Evolutionary conservation across 2,888 invertebrate genomes (phyloP).

Genomic region (Gryllus longicercus): DNA sequence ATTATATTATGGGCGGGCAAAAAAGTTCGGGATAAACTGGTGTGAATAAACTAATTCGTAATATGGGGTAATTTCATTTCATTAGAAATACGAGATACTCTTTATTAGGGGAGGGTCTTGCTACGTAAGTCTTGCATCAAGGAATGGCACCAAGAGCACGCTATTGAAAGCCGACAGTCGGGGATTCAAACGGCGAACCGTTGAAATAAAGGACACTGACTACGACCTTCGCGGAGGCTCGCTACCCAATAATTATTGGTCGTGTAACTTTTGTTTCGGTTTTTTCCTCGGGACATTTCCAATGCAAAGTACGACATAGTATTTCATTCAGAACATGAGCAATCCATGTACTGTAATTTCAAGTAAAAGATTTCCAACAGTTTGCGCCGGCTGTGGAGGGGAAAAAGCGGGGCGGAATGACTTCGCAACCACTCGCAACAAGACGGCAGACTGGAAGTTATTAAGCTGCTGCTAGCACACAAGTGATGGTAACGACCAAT

Average conservation of each 20-base stretch:
- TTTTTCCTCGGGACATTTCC: neutral
- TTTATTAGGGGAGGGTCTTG: too few relatives aligned
- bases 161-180: too few relatives aligned
- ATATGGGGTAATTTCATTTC: too few relatives aligned
- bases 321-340: slow-evolving; percentile 17
- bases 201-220: neutral
- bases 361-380: neutral
- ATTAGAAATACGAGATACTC: too few relatives aligned
- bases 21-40: too few relatives aligned
- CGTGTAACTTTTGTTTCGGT: neutral
- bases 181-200: neutral
- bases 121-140: too few relatives aligned
- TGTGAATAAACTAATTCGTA: too few relatives aligned
- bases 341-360: neutral
- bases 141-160: too few relatives aligned
- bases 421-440: neutral
- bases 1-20: too few relatives aligned
- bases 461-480: neutral
- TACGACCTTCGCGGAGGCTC: neutral
- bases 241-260: neutral
- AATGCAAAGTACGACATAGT: neutral
- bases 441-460: neutral
- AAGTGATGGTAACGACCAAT: neutral
- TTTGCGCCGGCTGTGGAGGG: neutral
- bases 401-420: neutral